Percentiles rank a stretch among this genome's conserved stretches.
Conservation (phyloP, 1,140 invertebrate genomes). For the Drosophila obscura region DNA sequence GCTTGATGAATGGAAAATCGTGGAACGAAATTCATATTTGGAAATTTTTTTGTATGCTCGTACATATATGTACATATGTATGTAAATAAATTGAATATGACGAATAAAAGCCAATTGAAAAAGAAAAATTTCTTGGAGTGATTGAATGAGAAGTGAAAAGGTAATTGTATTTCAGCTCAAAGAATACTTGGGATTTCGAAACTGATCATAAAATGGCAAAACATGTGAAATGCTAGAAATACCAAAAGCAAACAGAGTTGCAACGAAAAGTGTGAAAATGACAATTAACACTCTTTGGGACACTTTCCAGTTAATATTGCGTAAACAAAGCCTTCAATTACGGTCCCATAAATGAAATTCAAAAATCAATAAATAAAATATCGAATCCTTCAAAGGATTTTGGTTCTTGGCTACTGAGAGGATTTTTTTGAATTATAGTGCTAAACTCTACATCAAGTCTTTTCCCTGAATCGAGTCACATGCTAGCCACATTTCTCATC, state of each 20-base stretch:
- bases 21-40: too few species aligned
- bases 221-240: not conserved
- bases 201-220: not conserved
- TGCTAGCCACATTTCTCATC: constrained; percentile 13
- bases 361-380: constrained; percentile 17
- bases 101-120: too few species aligned
- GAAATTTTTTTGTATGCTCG: not conserved
- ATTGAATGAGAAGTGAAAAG: too few species aligned
- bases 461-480: constrained; percentile 30
- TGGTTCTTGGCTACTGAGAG: constrained; percentile 10
- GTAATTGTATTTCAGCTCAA: too few species aligned
- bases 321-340: constrained; percentile 53
- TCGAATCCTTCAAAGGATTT: not conserved
- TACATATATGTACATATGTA: too few species aligned
- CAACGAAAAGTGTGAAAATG: constrained; percentile 23
- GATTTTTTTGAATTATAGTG: constrained; percentile 38
- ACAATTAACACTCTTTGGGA: constrained; percentile 23
- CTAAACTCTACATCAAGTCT: constrained; percentile 1
- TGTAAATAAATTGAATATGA: too few species aligned
- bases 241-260: not conserved
- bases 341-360: constrained; percentile 17
- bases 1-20: not conserved
- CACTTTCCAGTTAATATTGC: constrained; percentile 43
- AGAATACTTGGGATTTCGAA: too few species aligned
- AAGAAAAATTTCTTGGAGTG: too few species aligned